Conservation (phyloP, 2,113 vertebrate species). For the Ammospiza caudacuta region DNA sequence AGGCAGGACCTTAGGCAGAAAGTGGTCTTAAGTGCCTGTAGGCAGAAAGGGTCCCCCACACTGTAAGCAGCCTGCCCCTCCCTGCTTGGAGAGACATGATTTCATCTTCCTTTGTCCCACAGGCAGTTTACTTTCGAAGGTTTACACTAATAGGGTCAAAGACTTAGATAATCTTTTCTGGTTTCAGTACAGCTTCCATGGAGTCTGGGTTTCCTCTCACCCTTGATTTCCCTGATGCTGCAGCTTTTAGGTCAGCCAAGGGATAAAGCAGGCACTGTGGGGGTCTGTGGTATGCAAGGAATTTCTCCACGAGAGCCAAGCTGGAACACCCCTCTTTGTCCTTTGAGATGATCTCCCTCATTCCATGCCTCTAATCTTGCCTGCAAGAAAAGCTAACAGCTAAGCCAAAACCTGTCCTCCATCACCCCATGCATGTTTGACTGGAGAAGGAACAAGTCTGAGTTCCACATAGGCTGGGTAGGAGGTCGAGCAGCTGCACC, state of each 20-base stretch:
- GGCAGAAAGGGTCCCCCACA: not conserved
- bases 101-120: not conserved
- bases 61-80: not conserved
- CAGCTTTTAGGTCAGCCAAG: not conserved
- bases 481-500: not conserved
- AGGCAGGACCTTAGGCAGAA: not conserved
- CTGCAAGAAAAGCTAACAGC: not conserved
- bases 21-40: not conserved
- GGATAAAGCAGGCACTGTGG: not conserved
- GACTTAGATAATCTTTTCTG: not conserved
- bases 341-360: not conserved
- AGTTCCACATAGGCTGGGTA: rapidly evolving
- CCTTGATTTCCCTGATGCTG: not conserved
- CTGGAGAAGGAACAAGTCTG: not conserved
- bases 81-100: not conserved
- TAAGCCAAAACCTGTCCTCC: not conserved
- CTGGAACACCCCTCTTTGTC: not conserved
- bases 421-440: not conserved
- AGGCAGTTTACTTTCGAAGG: not conserved
- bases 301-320: not conserved
- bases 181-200: not conserved
- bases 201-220: not conserved
- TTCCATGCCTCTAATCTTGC: not conserved
- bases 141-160: not conserved
- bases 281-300: not conserved